These are phyloP conservation scores for Orussus abietinus DNA, from an alignment of 1,140 invertebrate genomes.

Conservation along the genomic window DNA sequence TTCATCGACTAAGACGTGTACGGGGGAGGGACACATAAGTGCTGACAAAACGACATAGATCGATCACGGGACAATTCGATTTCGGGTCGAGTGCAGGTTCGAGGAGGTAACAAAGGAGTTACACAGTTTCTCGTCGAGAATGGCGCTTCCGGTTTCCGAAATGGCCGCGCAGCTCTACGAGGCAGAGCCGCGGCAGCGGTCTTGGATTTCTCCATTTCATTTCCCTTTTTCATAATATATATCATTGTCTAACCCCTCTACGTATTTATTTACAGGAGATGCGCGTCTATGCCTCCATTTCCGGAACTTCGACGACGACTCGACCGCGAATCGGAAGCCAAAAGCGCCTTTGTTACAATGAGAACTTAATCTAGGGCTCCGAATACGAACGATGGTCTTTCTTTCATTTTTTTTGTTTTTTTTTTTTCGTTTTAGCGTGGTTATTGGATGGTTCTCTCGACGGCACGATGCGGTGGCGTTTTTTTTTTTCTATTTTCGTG, in stretches of 20 bases:
- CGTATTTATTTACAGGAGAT: too few relatives aligned
- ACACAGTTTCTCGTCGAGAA: conserved; percentile 21
- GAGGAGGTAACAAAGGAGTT: conserved; percentile 15
- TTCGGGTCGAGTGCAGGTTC: conserved; percentile 23
- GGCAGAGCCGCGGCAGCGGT: conserved; percentile 22
- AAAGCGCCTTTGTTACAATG: conserved; percentile 20
- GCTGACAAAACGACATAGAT: too few relatives aligned
- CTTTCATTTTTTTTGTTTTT: conserved; percentile 16
- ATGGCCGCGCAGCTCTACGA: conserved; percentile 24
- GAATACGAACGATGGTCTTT: conserved; percentile 19
- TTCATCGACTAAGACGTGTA: conserved; percentile 7
- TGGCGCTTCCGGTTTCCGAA: conserved; percentile 39
- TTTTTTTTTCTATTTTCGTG: conserved; percentile 19
- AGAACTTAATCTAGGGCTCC: conserved; percentile 21
- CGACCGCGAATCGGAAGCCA: conserved; percentile 23
- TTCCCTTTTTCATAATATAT: not conserved
- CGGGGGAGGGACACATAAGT: not conserved
- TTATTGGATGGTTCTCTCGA: conserved; percentile 4
- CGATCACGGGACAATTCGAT: too few relatives aligned
- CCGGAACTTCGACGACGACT: not conserved
- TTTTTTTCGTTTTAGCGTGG: conserved; percentile 14
- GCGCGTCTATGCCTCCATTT: too few relatives aligned
- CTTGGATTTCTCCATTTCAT: conserved; percentile 6
- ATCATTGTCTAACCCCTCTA: not conserved
- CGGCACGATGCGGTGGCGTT: conserved; percentile 16